Percentiles rank a stretch among this genome's conserved stretches.
Conservation (phyloP, 2,888 invertebrate genomes). For the Meteorus colon region DNA sequence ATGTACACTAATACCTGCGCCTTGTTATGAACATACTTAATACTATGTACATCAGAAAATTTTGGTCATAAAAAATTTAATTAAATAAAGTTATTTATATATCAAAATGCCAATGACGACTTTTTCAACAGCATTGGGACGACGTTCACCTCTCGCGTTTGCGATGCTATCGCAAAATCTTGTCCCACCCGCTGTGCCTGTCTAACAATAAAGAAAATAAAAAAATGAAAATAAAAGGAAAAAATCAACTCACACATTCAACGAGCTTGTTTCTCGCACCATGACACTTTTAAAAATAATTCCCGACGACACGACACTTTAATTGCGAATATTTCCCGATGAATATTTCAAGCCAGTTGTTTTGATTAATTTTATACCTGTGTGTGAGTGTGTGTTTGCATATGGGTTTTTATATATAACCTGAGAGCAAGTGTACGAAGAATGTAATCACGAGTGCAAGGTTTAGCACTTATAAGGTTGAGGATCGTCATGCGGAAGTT, state of each 20-base stretch:
- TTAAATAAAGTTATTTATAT: neutral
- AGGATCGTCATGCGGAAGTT: conserved; percentile 23
- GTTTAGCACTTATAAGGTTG: neutral
- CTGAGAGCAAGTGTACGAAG: neutral
- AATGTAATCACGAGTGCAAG: neutral
- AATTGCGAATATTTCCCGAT: neutral
- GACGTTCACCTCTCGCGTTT: neutral
- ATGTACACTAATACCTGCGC: neutral
- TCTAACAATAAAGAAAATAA: neutral
- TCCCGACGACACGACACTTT: neutral
- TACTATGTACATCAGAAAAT: neutral
- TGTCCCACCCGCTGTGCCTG: conserved; percentile 3
- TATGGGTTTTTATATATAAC: neutral
- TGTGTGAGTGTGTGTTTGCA: neutral
- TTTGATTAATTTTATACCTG: neutral
- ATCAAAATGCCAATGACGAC: neutral
- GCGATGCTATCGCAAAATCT: conserved; percentile 13
- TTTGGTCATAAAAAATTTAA: neutral
- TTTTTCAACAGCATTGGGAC: neutral
- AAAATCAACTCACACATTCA: neutral
- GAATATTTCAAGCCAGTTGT: neutral
- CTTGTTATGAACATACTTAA: neutral
- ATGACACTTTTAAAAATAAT: conserved; percentile 2
- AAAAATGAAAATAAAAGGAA: neutral
- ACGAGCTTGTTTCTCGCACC: neutral